Conservation (phyloP, 2,113 vertebrate genomes). For the Cottus gobio region DNA sequence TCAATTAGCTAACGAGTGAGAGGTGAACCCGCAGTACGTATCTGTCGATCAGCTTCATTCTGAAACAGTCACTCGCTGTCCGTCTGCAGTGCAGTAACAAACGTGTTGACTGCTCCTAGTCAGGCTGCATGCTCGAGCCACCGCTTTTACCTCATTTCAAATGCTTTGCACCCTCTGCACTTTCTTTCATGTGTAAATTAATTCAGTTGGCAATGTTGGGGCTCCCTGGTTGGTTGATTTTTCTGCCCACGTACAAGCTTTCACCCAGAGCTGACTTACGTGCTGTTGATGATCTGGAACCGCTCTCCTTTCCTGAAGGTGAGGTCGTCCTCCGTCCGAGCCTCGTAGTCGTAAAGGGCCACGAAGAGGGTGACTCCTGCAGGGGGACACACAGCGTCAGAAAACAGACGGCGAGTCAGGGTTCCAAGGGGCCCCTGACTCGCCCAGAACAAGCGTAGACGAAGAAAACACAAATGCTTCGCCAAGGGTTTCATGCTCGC, state of each 20-base stretch:
- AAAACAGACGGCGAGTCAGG: no score
- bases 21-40: no score
- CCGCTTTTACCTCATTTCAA: constrained; percentile 22
- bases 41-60: background rate
- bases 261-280: constrained; percentile 86
- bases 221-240: background rate
- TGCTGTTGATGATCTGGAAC: constrained; percentile 98
- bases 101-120: constrained; percentile 5
- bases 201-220: background rate
- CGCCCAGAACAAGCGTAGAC: no score
- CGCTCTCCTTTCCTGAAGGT: constrained; percentile 98
- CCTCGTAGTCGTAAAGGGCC: constrained; percentile 98
- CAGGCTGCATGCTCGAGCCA: constrained; percentile 26
- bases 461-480: no score
- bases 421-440: no score
- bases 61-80: background rate
- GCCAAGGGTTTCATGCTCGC: no score
- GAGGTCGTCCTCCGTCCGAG: constrained; percentile 96
- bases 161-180: constrained; percentile 1
- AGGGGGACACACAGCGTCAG: constrained; percentile 36
- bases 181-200: background rate
- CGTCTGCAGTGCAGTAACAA: background rate
- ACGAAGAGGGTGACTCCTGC: constrained; percentile 97
- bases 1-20: no score
- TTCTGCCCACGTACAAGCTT: background rate